phyloP scores from a whole-genome alignment of 2,888 invertebrate species.

The Trichogramma evanescens region DNA sequence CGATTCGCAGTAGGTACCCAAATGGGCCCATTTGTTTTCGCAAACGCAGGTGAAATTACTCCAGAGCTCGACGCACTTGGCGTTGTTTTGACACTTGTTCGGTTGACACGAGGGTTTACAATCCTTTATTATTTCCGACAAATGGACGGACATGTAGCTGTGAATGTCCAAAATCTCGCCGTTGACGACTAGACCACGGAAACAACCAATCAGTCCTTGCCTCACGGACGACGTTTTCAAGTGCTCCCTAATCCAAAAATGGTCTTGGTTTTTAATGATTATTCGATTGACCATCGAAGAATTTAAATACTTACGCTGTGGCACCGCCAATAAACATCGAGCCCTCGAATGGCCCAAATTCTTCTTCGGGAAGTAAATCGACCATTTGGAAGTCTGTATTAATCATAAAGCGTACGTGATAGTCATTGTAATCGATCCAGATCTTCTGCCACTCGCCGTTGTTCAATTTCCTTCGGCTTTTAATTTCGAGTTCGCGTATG shows the following conservation, averaged over 20 bases:
- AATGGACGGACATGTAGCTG: conserved; percentile 85
- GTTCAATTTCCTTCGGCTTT: conserved; percentile 74
- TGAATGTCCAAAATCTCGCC: conserved; percentile 86
- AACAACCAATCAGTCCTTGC: conserved; percentile 88
- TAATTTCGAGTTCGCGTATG: conserved; percentile 73
- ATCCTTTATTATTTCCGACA: conserved; percentile 85
- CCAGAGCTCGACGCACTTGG: conserved; percentile 85
- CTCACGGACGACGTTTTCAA: conserved; percentile 75
- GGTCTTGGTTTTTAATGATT: neutral
- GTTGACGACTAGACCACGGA: conserved; percentile 85
- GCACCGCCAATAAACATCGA: conserved; percentile 92
- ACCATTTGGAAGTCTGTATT: conserved; percentile 86
- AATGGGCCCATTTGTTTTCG: conserved; percentile 86
- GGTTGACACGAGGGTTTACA: conserved; percentile 92
- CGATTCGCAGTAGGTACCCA: conserved; percentile 81
- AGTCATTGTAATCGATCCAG: conserved; percentile 90
- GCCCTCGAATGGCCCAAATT: conserved; percentile 87
- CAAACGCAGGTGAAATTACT: conserved; percentile 88
- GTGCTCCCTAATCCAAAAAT: conserved; percentile 57
- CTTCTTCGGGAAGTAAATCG: conserved; percentile 74
- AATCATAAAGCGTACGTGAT: conserved; percentile 87
- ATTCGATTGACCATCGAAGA: neutral
- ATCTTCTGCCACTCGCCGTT: conserved; percentile 95
- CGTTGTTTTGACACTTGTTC: conserved; percentile 87
- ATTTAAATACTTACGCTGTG: conserved; percentile 64